These are phyloP conservation scores for Diploscapter pachys DNA, from an alignment of 1,140 invertebrate species.

Conservation along the genomic window DNA sequence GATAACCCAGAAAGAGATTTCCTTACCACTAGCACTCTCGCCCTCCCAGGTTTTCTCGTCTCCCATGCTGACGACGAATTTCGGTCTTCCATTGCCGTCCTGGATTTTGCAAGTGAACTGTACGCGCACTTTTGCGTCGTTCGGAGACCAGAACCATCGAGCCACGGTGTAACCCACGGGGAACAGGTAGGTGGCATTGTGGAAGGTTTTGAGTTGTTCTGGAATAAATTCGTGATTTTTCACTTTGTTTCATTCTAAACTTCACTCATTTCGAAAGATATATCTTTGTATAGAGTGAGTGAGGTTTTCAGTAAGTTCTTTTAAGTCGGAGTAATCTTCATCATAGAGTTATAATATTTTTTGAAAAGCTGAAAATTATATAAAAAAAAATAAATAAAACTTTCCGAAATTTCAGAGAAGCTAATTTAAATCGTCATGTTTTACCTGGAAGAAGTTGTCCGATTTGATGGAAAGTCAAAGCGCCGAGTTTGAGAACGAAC, in stretches of 20 bases:
- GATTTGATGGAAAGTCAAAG: slow-evolving; percentile 86
- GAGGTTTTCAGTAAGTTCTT: too few relatives aligned
- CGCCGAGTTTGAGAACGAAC: slow-evolving; percentile 72
- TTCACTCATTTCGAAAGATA: too few relatives aligned
- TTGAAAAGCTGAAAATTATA: too few relatives aligned
- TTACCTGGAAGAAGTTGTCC: slow-evolving; percentile 82
- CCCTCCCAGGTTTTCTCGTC: slow-evolving; percentile 24
- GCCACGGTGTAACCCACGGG: slow-evolving; percentile 68
- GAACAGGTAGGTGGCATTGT: slow-evolving; percentile 89
- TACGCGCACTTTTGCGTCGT: slow-evolving; percentile 27
- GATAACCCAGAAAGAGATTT: too few relatives aligned
- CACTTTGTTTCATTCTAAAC: too few relatives aligned
- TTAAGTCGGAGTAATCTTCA: too few relatives aligned
- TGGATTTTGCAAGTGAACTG: slow-evolving; percentile 50
- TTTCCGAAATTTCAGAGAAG: slow-evolving; percentile 63
- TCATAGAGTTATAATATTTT: too few relatives aligned
- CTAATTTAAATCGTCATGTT: slow-evolving; percentile 52
- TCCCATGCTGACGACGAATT: slow-evolving; percentile 40
- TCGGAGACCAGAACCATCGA: slow-evolving; percentile 54
- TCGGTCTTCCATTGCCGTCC: slow-evolving; percentile 29
- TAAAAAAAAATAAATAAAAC: background rate
- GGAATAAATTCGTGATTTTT: too few relatives aligned
- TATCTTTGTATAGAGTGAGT: too few relatives aligned
- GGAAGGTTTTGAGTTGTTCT: slow-evolving; percentile 79
- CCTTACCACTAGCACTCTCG: background rate